Conservation (phyloP, 2,888 invertebrate genomes). For the Pachliopta kotzebuea region DNA sequence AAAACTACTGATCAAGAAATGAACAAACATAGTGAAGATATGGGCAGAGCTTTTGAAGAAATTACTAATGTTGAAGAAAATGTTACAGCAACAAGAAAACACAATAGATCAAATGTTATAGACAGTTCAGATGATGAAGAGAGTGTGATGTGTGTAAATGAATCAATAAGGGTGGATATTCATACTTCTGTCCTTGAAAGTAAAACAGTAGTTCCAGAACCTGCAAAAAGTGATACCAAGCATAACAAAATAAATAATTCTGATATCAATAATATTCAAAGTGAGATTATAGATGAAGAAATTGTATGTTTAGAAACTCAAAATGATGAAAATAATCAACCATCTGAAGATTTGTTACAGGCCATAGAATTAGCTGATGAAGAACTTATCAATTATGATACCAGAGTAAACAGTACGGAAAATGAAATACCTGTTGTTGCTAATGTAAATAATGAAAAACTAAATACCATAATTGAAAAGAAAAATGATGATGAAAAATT, state of each 20-base stretch:
- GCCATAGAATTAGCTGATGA: neutral
- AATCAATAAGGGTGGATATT: constrained; percentile 39
- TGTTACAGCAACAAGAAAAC: constrained; percentile 32
- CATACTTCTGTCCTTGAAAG: constrained; percentile 30
- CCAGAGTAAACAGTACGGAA: constrained; percentile 4
- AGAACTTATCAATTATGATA: constrained; percentile 5
- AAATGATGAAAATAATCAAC: constrained; percentile 11
- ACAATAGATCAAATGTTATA: constrained; percentile 38
- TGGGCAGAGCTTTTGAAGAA: neutral
- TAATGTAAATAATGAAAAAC: neutral
- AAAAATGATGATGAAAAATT: constrained; percentile 9
- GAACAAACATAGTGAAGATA: constrained; percentile 4
- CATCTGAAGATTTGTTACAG: neutral
- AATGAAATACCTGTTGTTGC: neutral
- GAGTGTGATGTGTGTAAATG: constrained; percentile 33
- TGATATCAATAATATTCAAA: constrained; percentile 16
- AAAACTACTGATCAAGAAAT: constrained; percentile 23
- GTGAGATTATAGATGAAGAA: constrained; percentile 16
- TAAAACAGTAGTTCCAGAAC: neutral
- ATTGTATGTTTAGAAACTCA: neutral
- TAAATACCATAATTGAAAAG: neutral
- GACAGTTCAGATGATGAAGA: constrained; percentile 45
- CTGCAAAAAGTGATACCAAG: constrained; percentile 21
- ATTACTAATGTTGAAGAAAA: constrained; percentile 15
- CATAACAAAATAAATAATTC: constrained; percentile 21